Conservation (phyloP, 2,113 vertebrate genomes). For the Mandrillus leucophaeus region DNA sequence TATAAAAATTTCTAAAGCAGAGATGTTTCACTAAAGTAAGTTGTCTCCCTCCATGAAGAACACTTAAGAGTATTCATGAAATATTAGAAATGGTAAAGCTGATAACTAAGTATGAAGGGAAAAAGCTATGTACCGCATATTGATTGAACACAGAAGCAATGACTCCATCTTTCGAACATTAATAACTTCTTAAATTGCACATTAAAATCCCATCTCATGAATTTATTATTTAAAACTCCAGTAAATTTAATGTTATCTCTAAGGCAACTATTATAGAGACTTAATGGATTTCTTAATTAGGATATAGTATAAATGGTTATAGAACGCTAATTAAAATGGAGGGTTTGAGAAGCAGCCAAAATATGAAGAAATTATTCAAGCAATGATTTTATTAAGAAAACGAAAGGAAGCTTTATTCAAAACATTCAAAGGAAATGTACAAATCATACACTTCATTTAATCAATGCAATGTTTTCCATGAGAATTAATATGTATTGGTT, state of each 20-base stretch:
- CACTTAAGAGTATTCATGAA: not conserved
- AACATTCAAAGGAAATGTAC: conserved; percentile 37
- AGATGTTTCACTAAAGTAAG: not conserved
- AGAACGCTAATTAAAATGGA: conserved; percentile 66
- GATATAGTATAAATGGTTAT: conserved; percentile 46
- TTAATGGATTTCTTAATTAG: conserved; percentile 75
- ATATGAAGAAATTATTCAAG: conserved; percentile 49
- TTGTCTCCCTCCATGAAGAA: not conserved
- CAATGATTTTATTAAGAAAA: conserved; percentile 40
- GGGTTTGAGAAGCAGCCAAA: conserved; percentile 50
- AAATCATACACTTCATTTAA: conserved; percentile 24
- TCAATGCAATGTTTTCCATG: conserved; percentile 5
- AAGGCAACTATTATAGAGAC: conserved; percentile 67
- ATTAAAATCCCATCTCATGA: conserved; percentile 68
- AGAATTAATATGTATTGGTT: not conserved
- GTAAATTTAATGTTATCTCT: conserved; percentile 69
- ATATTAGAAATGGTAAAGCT: conserved; percentile 35
- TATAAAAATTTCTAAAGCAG: conserved; percentile 4
- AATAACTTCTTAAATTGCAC: conserved; percentile 67
- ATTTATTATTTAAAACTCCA: conserved; percentile 74
- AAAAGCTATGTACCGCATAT: conserved; percentile 39
- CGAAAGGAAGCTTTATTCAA: conserved; percentile 36
- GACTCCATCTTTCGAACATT: conserved; percentile 57
- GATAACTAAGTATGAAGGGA: not conserved
- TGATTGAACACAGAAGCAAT: conserved; percentile 52